Evolutionary conservation across 2,888 invertebrate genomes (phyloP), one percentile per base, ranked within the genome.

Genomic region (Tachystola acroxantha): DNA sequence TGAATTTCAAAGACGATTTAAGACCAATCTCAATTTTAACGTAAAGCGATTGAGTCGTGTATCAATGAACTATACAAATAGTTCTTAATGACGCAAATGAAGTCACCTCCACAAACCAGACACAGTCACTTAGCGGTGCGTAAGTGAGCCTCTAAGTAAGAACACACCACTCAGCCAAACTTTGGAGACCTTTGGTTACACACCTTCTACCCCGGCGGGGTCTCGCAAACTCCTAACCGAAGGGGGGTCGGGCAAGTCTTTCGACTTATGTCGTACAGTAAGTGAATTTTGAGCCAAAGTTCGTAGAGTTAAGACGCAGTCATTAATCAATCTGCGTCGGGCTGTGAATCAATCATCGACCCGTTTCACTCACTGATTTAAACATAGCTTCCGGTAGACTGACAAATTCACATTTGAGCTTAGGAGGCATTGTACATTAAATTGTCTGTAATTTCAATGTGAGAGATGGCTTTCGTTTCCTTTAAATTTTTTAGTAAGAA

Each of bases 291-390:
- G 58, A 62, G 54, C 46, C 42, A 44, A 42, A 53, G 50, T 50
- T 53, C 52, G 46, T 41, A 49, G 48, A 48, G 55, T 34, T 29
- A 3, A 7, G 37, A 43, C 44, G 38, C 32, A 38, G 41, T 59
- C 65, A 64, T 70, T 65, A 64, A 68, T 70, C 64, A 68, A 59
- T 49, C 55, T 40, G 36, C 42, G 34, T 38, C 20, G 43, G 35
- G 43, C 33, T 34, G 44, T 37, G 50, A 50, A 57, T 63, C 57
- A 51, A 59, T 59, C 60, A 63, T 53, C 45, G 33, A 28, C 35
- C 32, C 37, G 36, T 40, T 40, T 40, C 33, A 43, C 28, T 40
- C 43, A 39, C 41, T 43, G 48, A 40, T 44, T 48, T 41, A 42
- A 42, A 42, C 47, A 36, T 39, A 35, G 33, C 35, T 31, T 37